phyloP scores from a whole-genome alignment of 53 echinoderm and acorn worm species.

The Luidia sarsii region DNA sequence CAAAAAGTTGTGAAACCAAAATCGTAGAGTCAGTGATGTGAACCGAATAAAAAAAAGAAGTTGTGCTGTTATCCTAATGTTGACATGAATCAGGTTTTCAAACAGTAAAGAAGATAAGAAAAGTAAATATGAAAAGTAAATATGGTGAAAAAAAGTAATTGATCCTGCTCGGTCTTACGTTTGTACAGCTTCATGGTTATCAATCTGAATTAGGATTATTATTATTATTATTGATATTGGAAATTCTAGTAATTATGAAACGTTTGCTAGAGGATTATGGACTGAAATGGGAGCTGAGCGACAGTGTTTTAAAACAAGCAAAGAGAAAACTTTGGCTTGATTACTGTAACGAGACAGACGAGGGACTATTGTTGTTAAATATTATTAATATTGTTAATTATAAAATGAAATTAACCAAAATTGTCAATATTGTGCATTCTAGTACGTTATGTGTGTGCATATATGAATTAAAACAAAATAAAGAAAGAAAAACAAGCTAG shows the following conservation, averaged over 20 bases:
- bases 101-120: constrained; percentile 10
- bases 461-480: background rate
- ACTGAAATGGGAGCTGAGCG: background rate
- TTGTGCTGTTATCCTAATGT: background rate
- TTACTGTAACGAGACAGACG: no score
- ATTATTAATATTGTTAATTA: constrained; percentile 24
- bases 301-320: no score
- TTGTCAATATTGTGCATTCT: constrained; percentile 49
- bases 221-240: background rate
- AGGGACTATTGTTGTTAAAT: background rate
- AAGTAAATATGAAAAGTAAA: no score
- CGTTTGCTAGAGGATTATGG: no score
- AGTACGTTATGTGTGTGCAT: constrained; percentile 57
- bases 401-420: background rate
- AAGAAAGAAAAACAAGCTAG: constrained; percentile 19
- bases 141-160: background rate
- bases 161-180: constrained; percentile 23
- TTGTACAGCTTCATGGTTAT: constrained; percentile 29
- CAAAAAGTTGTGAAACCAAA: no score
- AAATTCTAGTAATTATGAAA: no score
- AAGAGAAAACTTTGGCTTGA: no score
- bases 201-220: no score
- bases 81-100: constrained; percentile 35
- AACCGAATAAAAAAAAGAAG: no score
- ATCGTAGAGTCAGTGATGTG: no score